phyloP scores from a whole-genome alignment of 2,888 invertebrate species.

The Pammene aurita region DNA sequence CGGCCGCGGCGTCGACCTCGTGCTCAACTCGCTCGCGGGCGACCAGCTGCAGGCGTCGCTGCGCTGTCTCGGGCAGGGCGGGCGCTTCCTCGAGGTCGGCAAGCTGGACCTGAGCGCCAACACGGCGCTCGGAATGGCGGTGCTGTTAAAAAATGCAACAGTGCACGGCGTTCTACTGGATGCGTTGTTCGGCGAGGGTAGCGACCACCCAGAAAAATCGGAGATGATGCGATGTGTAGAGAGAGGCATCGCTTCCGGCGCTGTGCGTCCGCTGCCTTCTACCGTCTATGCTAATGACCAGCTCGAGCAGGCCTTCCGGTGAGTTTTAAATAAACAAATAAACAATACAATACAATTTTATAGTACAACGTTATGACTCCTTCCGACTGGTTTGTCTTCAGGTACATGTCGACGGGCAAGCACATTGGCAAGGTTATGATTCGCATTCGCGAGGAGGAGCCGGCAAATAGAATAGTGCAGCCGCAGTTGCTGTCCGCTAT shows the following conservation, averaged over 20 bases:
- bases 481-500: constrained; percentile 89
- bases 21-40: constrained; percentile 97
- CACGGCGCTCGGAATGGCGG: constrained; percentile 94
- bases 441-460: constrained; percentile 93
- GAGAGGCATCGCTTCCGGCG: constrained; percentile 93
- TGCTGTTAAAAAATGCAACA: constrained; percentile 97
- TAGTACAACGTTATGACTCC: too few species aligned
- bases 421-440: constrained; percentile 98
- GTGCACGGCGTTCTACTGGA: constrained; percentile 99
- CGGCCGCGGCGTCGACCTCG: constrained; percentile 96
- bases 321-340: background rate
- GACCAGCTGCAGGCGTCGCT: constrained; percentile 97
- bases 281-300: constrained; percentile 93
- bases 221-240: constrained; percentile 90
- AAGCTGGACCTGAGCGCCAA: constrained; percentile 98
- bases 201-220: constrained; percentile 46
- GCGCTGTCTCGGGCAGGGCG: constrained; percentile 95
- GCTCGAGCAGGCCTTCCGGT: constrained; percentile 95
- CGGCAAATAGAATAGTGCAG: constrained; percentile 64
- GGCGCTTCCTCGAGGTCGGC: constrained; percentile 98
- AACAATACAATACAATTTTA: background rate
- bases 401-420: constrained; percentile 97
- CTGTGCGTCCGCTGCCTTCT: constrained; percentile 93
- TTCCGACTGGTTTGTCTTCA: constrained; percentile 43
- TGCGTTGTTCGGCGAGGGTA: constrained; percentile 53